Evolutionary conservation across 2,888 invertebrate species (phyloP).

Genomic region (Cyclophora punctaria): DNA sequence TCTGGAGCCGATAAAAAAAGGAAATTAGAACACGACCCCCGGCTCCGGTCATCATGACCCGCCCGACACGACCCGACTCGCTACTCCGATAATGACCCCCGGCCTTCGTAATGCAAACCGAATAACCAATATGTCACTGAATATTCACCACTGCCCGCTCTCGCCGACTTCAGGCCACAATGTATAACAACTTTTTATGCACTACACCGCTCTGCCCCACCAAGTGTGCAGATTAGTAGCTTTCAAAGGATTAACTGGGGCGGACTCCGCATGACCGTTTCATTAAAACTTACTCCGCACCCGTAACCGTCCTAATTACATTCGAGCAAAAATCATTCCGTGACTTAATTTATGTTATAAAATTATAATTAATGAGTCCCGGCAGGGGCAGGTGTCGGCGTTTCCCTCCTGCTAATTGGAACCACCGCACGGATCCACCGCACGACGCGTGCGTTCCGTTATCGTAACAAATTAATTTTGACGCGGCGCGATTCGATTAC

Average conservation of each 20-base stretch:
- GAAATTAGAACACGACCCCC: constrained; percentile 20
- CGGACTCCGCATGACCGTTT: constrained; percentile 46
- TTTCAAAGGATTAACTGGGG: constrained; percentile 57
- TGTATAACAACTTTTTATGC: constrained; percentile 29
- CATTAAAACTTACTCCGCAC: constrained; percentile 46
- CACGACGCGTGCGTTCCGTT: constrained; percentile 14
- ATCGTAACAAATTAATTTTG: constrained; percentile 34
- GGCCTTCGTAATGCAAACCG: constrained; percentile 15
- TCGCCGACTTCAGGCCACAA: constrained; percentile 10
- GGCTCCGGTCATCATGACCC: constrained; percentile 18
- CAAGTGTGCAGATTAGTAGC: constrained; percentile 49
- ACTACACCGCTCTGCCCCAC: constrained; percentile 28
- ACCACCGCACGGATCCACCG: constrained; percentile 8
- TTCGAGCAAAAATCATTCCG: constrained; percentile 42
- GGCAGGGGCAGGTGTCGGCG: constrained; percentile 5
- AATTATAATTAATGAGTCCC: constrained; percentile 20
- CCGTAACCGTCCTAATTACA: constrained; percentile 36
- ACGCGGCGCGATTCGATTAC: constrained; percentile 33
- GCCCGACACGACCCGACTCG: constrained; percentile 7
- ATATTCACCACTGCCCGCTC: background rate
- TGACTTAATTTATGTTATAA: constrained; percentile 29
- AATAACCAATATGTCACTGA: constrained; percentile 14
- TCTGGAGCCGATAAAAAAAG: constrained; percentile 12
- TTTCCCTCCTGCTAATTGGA: constrained; percentile 3
- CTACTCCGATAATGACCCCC: constrained; percentile 18